Evolutionary conservation across 2,113 vertebrate genomes (phyloP).

Genomic region (Syngnathoides biaculeatus): DNA sequence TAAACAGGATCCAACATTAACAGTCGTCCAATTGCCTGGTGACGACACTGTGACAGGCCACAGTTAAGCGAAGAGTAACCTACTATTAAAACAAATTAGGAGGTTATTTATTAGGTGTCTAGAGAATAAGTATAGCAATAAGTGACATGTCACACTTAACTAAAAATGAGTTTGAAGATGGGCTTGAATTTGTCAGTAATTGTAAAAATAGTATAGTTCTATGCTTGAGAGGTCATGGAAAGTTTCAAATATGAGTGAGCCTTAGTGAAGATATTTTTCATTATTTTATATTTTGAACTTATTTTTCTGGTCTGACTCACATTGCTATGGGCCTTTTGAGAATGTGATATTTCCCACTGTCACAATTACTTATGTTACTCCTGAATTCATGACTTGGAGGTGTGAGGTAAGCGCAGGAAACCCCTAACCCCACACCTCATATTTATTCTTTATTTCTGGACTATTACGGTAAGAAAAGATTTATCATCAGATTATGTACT

Average conservation of each 20-base stretch:
- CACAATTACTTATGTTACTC: constrained; percentile 8
- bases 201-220: background rate
- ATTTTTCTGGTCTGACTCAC: background rate
- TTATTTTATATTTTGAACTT: background rate
- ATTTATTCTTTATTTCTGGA: background rate
- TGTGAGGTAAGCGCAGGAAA: background rate
- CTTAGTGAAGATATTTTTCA: background rate
- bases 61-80: too few species aligned
- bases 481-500: background rate
- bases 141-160: too few species aligned
- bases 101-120: too few species aligned
- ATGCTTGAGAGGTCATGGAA: background rate
- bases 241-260: background rate
- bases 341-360: constrained; percentile 9
- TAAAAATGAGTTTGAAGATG: too few species aligned
- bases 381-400: background rate
- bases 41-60: too few species aligned
- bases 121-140: too few species aligned
- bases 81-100: too few species aligned
- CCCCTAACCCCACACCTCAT: constrained; percentile 18
- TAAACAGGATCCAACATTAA: too few species aligned
- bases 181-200: too few species aligned
- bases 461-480: background rate
- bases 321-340: background rate
- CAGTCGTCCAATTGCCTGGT: too few species aligned